Conservation (phyloP, 2,888 invertebrate genomes). For the Crioceris asparagi region DNA sequence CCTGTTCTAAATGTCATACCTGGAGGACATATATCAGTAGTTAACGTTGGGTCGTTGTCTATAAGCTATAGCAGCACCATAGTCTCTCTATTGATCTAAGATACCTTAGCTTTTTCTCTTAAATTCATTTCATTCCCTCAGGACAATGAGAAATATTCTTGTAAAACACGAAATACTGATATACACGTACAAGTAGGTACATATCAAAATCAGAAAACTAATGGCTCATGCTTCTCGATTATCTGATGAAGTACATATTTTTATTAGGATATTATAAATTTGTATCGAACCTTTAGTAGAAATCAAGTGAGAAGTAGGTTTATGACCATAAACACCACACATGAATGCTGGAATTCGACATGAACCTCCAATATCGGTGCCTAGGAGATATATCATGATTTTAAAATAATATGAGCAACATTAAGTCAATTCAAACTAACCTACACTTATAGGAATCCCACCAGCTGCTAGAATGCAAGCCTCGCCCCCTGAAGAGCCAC, state of each 20-base stretch:
- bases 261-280: no score
- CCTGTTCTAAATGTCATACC: conserved; percentile 61
- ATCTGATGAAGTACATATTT: not conserved
- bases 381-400: conserved; percentile 28
- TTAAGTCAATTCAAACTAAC: conserved; percentile 33
- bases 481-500: conserved; percentile 91
- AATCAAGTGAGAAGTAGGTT: conserved; percentile 49
- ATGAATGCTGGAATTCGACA: conserved; percentile 85
- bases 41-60: no score
- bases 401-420: not conserved
- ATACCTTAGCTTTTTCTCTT: no score
- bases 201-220: no score
- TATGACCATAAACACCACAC: conserved; percentile 81
- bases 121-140: no score
- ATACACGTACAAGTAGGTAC: no score
- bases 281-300: conserved; percentile 35
- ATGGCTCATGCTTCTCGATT: no score
- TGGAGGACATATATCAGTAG: no score
- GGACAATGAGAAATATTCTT: no score
- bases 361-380: conserved; percentile 93
- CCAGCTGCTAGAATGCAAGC: conserved; percentile 64
- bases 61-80: no score
- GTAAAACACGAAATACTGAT: no score
- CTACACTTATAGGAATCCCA: conserved; percentile 75
- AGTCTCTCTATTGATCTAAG: no score